Evolutionary conservation across 2,797 vertebrate genomes (phyloP).

Genomic region (Sebastes hubbsi): DNA sequence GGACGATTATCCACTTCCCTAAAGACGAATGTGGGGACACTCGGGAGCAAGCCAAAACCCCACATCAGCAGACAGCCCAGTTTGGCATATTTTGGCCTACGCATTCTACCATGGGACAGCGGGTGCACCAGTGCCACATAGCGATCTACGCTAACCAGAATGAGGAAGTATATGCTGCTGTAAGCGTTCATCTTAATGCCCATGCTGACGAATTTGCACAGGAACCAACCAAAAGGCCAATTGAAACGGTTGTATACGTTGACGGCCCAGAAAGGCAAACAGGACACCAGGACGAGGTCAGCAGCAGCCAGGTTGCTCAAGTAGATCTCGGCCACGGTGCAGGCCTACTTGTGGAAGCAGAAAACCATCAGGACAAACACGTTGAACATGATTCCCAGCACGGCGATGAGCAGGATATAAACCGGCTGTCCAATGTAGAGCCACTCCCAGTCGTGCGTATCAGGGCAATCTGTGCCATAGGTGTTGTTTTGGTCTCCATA

Average conservation of each 20-base stretch:
- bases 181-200: conserved; percentile 86
- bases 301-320: conserved; percentile 87
- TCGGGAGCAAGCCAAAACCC: conserved; percentile 80
- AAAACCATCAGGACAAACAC: conserved; percentile 84
- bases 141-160: conserved; percentile 87
- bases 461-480: too few species aligned
- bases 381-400: conserved; percentile 85
- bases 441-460: conserved; percentile 26
- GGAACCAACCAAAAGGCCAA: conserved; percentile 85
- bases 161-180: conserved; percentile 88
- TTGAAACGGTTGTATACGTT: conserved; percentile 79
- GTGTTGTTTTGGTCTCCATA: too few species aligned
- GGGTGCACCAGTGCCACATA: conserved; percentile 84
- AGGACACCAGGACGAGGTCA: conserved; percentile 85
- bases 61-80: conserved; percentile 84
- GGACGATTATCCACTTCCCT: conserved; percentile 19
- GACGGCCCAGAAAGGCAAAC: conserved; percentile 90
- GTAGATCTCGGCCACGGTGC: conserved; percentile 88
- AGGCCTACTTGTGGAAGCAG: conserved; percentile 80
- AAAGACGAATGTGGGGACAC: conserved; percentile 78
- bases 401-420: conserved; percentile 77
- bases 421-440: conserved; percentile 73
- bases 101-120: conserved; percentile 81
- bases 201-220: conserved; percentile 84
- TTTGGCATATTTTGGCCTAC: conserved; percentile 79